Conservation (phyloP, 1,140 invertebrate species). For the Holotrichia oblita region DNA sequence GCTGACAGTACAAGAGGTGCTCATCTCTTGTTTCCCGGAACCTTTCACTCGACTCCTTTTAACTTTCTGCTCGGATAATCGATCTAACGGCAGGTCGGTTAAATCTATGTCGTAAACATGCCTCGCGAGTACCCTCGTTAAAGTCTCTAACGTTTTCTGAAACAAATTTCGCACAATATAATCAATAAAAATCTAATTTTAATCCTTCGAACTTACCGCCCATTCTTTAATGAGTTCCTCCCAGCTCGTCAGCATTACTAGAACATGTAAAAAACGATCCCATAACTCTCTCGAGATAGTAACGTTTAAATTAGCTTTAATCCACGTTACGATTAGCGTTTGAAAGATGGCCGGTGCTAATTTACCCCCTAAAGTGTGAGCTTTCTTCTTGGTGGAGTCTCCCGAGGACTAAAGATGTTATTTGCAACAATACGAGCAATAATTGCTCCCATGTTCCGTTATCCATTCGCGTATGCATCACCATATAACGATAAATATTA, state of each 20-base stretch:
- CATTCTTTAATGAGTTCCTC: constrained; percentile 96
- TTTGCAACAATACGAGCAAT: constrained; percentile 86
- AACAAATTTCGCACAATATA: constrained; percentile 45
- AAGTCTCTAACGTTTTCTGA: constrained; percentile 95
- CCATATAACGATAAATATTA: constrained; percentile 96
- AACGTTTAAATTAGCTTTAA: constrained; percentile 96
- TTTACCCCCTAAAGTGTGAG: constrained; percentile 81
- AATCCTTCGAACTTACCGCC: constrained; percentile 75
- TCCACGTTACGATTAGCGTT: constrained; percentile 98
- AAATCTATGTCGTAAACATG: constrained; percentile 95
- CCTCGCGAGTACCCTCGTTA: constrained; percentile 90
- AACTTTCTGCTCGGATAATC: constrained; percentile 82
- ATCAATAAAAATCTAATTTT: neutral
- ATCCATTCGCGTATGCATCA: constrained; percentile 95
- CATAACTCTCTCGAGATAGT: constrained; percentile 84
- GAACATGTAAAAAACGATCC: constrained; percentile 91
- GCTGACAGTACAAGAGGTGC: constrained; percentile 42
- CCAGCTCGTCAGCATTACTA: constrained; percentile 91
- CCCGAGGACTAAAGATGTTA: constrained; percentile 89
- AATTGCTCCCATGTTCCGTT: constrained; percentile 92
- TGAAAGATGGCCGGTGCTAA: constrained; percentile 93
- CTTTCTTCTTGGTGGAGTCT: constrained; percentile 78
- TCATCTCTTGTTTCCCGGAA: constrained; percentile 51
- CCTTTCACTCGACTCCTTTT: constrained; percentile 50
- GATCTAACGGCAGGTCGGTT: constrained; percentile 86